A percentile compares a stretch with the other conserved stretches of the same genome.
These are phyloP conservation scores for Hormiphora californensis DNA, from an alignment of 37 sponge, comb jelly and placozoan species.

Conservation along the genomic window DNA sequence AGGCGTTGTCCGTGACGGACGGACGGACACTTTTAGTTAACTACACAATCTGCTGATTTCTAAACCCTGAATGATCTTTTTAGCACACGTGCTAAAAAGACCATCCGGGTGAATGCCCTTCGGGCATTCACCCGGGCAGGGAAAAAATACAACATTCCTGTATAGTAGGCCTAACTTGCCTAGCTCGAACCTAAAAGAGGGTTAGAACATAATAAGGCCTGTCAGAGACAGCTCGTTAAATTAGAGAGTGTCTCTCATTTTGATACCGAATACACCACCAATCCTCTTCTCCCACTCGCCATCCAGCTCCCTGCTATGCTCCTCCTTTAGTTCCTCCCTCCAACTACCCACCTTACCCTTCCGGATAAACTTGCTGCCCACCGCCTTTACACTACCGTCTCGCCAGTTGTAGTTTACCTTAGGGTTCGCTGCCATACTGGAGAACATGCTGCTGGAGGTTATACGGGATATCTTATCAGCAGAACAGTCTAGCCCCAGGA, in stretches of 20 bases:
- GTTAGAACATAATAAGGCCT: too few species aligned
- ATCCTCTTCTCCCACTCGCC: not conserved
- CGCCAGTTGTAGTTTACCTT: conserved; percentile 24
- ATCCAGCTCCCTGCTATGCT: not conserved
- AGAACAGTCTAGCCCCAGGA: not conserved
- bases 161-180: too few species aligned
- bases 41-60: too few species aligned
- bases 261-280: not conserved
- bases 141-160: too few species aligned
- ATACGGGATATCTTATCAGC: not conserved
- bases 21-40: too few species aligned
- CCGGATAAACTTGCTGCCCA: not conserved
- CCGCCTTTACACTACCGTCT: not conserved
- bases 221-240: too few species aligned
- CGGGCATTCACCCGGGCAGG: too few species aligned
- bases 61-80: too few species aligned
- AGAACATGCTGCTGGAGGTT: not conserved
- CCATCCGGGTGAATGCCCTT: too few species aligned
- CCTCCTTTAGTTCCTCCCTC: not conserved
- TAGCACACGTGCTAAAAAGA: too few species aligned
- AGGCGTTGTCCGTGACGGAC: too few species aligned
- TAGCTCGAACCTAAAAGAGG: too few species aligned
- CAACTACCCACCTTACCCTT: conserved; percentile 48
- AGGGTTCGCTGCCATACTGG: not conserved
- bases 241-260: not conserved